These are phyloP conservation scores for Morinoia aosen DNA, from an alignment of 2,888 invertebrate genomes.

Conservation along the genomic window DNA sequence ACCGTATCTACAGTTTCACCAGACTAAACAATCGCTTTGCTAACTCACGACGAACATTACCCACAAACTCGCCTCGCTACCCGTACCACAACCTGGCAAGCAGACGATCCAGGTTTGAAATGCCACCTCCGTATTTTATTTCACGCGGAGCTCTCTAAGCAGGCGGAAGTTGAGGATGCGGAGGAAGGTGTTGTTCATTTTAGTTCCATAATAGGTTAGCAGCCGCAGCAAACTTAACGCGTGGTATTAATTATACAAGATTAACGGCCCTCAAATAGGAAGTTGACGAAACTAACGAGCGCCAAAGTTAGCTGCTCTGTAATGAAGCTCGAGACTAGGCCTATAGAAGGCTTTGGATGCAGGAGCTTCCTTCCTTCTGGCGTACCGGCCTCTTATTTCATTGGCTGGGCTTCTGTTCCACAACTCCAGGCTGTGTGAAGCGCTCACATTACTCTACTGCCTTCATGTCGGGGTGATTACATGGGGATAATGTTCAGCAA, in stretches of 20 bases:
- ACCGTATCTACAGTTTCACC: no score
- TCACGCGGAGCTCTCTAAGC: not conserved
- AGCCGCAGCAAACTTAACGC: not conserved
- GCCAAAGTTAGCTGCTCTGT: not conserved
- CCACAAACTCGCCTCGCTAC: not conserved
- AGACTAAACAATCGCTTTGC: no score
- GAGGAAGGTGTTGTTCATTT: not conserved
- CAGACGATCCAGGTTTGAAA: not conserved
- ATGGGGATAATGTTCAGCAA: no score
- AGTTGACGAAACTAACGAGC: slow-evolving; percentile 34
- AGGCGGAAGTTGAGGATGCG: not conserved
- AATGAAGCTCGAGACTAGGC: slow-evolving; percentile 14
- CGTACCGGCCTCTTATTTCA: not conserved
- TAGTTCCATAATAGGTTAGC: not conserved
- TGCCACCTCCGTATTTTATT: not conserved
- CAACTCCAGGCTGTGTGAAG: not conserved
- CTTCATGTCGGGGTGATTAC: no score
- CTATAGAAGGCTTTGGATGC: not conserved
- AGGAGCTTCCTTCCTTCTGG: not conserved
- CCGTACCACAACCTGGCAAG: not conserved
- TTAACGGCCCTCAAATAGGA: slow-evolving; percentile 5
- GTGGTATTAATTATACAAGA: not conserved
- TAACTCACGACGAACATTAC: not conserved
- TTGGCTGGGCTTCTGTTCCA: not conserved
- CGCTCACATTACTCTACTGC: not conserved